phyloP scores from a whole-genome alignment of 1,140 invertebrate genomes.

The Lepidotrigona ventralis region DNA sequence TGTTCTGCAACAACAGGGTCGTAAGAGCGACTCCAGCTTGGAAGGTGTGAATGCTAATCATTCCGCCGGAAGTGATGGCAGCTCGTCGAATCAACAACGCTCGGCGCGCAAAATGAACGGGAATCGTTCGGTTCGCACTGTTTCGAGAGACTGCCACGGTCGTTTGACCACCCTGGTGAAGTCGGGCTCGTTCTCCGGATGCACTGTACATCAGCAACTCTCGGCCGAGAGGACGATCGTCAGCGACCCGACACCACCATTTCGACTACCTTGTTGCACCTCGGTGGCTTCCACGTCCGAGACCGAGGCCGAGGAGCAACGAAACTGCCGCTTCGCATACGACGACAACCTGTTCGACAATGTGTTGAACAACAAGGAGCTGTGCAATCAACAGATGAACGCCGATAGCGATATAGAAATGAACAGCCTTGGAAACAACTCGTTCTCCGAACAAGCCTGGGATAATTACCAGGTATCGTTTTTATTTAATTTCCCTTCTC shows the following conservation, averaged over 20 bases:
- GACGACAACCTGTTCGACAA: conserved; percentile 69
- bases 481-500: background rate
- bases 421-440: conserved; percentile 82
- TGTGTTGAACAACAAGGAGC: conserved; percentile 68
- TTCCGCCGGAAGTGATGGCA: conserved; percentile 76
- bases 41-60: conserved; percentile 76
- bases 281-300: conserved; percentile 74
- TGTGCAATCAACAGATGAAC: conserved; percentile 65
- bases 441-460: conserved; percentile 93
- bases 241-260: conserved; percentile 82
- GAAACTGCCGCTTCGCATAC: conserved; percentile 59
- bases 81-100: conserved; percentile 70
- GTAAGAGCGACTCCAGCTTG: conserved; percentile 83
- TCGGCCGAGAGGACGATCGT: conserved; percentile 81
- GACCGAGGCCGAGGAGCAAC: conserved; percentile 76
- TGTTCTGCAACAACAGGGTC: conserved; percentile 67
- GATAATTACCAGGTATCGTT: conserved; percentile 87
- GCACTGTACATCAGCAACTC: conserved; percentile 79
- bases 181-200: conserved; percentile 85
- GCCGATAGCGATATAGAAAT: conserved; percentile 78
- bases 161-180: conserved; percentile 81
- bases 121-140: conserved; percentile 60
- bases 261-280: conserved; percentile 67
- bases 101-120: conserved; percentile 68
- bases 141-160: conserved; percentile 62